Conservation (phyloP, 2,797 vertebrate genomes). For the Liasis olivaceus region DNA sequence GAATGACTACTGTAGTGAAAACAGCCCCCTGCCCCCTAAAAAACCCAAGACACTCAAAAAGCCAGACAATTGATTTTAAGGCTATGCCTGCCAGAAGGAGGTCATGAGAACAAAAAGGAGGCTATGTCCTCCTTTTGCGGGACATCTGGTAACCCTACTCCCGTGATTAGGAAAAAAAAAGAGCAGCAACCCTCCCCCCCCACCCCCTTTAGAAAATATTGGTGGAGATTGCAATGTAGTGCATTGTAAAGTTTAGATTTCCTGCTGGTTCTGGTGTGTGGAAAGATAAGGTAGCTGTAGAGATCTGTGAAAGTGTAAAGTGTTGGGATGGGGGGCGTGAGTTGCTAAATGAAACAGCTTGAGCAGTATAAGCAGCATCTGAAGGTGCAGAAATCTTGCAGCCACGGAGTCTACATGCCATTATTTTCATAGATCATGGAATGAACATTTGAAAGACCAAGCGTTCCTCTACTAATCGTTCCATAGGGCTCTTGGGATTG, state of each 20-base stretch:
- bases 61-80: too few relatives aligned
- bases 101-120: not conserved
- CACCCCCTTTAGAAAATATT: not conserved
- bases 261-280: not conserved
- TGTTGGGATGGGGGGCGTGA: not conserved
- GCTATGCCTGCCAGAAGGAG: not conserved
- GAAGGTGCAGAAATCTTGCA: not conserved
- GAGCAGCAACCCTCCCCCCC: not conserved
- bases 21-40: too few relatives aligned
- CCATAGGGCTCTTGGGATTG: not conserved
- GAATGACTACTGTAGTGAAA: too few relatives aligned
- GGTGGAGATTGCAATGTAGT: not conserved
- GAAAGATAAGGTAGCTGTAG: not conserved
- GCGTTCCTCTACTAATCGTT: not conserved
- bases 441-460: not conserved
- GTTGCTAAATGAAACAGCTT: not conserved
- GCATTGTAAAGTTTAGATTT: rapidly evolving
- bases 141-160: not conserved
- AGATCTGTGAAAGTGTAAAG: not conserved
- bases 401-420: not conserved
- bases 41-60: not conserved
- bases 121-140: not conserved
- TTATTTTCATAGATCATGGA: slow-evolving; percentile 2
- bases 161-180: not conserved
- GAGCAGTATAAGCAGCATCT: not conserved